Evolutionary conservation across 1,140 invertebrate species (phyloP), one percentile per base, ranked within the genome.

Genomic region (Drosophila sturtevanti): DNA sequence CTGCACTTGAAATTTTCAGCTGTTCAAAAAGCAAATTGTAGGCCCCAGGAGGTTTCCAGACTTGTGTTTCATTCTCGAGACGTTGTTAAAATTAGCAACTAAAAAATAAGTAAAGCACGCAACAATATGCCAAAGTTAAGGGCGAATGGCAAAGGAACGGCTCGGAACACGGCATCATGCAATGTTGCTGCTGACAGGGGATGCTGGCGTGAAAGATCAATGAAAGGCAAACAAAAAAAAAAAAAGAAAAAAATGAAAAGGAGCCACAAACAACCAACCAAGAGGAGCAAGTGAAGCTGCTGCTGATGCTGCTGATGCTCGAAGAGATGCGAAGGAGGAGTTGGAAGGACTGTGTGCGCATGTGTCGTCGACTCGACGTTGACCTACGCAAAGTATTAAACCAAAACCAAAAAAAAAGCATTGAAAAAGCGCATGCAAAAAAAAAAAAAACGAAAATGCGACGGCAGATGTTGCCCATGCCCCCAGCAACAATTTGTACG

Each of bases 151-250:
- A 41, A 34, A n/a, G 48, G 24, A 60, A 37, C 37, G 18, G 9
- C 3, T 3, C 4, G 22, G n/a, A 61, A 37, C 44, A 52, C 38
- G 14, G 14, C 61, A 51, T 44, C 80, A 79, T 84, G 76, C 80
- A 79, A 76, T 68, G 55, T 48, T 52, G 52, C 5, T 37, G 31
- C 22, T 38, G 38, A 34, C 64, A 24, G 64, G 78, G 78, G 77
- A 76, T 76, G 78, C 75, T 82, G 79, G 78, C 81, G 78, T 87
- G 74, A 76, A 86, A 86, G 82, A 87, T 87, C 82, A 87, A 87
- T 87, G 82, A 89, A 87, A 87, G 68, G 58, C 54, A 62, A 64
- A 48, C 18, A 76, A 34, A 54, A 62, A 51, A 14, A 68, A 52
- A 14, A 35, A 37, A 21, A 51, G 24, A 38, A 14, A 27, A 63